Percentiles rank a stretch among this genome's conserved stretches.
phyloP scores from a whole-genome alignment of 2,888 invertebrate genomes.

The Hirudinaria manillensis region DNA sequence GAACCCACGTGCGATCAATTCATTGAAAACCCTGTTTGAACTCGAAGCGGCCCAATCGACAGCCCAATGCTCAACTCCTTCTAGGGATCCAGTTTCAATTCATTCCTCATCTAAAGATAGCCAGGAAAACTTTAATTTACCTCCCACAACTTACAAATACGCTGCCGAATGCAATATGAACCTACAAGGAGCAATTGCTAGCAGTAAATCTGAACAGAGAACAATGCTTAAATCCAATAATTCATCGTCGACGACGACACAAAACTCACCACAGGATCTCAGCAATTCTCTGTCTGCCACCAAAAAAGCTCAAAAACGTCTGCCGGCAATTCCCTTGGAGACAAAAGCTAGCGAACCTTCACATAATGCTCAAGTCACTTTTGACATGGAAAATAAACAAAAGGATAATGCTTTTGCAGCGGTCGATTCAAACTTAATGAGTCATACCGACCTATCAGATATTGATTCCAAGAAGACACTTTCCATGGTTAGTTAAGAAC shows the following conservation, averaged over 20 bases:
- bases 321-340: background rate
- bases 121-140: background rate
- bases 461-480: constrained; percentile 27
- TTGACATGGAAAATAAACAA: background rate
- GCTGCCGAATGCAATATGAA: background rate
- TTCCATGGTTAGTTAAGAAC: constrained; percentile 5
- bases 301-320: constrained; percentile 15
- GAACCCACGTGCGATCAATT: background rate
- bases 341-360: background rate
- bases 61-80: no score
- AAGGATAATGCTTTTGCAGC: background rate
- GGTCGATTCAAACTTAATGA: background rate
- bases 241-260: no score
- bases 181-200: background rate
- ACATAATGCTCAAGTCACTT: no score
- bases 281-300: background rate
- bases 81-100: background rate
- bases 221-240: background rate
- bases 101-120: background rate
- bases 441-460: constrained; percentile 23
- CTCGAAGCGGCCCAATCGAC: background rate
- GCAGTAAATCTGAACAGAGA: background rate
- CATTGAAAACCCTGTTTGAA: background rate
- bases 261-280: background rate
- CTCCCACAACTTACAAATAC: background rate